Evolutionary conservation across 2,797 vertebrate species (phyloP).

Genomic region (Leuciscus waleckii): DNA sequence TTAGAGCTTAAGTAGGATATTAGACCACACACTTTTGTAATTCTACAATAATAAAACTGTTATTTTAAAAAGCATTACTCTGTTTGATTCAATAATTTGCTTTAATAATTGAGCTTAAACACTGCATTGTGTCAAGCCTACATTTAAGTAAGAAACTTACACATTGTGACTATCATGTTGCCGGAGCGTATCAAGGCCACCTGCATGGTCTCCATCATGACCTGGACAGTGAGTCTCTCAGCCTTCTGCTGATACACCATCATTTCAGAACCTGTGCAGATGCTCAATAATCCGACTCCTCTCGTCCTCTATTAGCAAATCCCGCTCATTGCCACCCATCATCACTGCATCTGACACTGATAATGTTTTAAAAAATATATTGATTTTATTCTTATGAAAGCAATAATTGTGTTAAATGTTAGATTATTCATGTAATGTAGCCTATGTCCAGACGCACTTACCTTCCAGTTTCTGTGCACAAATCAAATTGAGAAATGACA

Average conservation of each 20-base stretch:
- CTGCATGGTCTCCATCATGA: constrained; percentile 21
- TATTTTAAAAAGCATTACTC: background rate
- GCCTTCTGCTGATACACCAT: constrained; percentile 7
- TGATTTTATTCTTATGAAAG: background rate
- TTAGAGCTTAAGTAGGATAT: background rate
- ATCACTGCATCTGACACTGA: background rate
- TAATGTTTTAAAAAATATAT: background rate
- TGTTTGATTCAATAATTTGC: background rate
- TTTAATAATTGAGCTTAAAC: background rate
- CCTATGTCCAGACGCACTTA: background rate
- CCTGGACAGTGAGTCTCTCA: constrained; percentile 9
- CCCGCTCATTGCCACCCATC: background rate
- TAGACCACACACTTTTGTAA: background rate
- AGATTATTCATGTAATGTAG: background rate
- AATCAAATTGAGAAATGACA: background rate
- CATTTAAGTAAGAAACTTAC: constrained; percentile 5
- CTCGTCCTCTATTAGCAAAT: background rate
- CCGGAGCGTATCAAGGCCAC: background rate
- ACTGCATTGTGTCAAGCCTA: background rate
- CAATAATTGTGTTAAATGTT: background rate
- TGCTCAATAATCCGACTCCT: background rate
- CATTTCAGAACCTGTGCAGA: constrained; percentile 1
- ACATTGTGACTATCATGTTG: background rate
- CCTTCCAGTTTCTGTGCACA: background rate
- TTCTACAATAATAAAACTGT: background rate